A percentile compares a stretch with the other conserved stretches of the same genome.
Conservation (phyloP, 2,113 vertebrate species). For the Noturus placidus region DNA sequence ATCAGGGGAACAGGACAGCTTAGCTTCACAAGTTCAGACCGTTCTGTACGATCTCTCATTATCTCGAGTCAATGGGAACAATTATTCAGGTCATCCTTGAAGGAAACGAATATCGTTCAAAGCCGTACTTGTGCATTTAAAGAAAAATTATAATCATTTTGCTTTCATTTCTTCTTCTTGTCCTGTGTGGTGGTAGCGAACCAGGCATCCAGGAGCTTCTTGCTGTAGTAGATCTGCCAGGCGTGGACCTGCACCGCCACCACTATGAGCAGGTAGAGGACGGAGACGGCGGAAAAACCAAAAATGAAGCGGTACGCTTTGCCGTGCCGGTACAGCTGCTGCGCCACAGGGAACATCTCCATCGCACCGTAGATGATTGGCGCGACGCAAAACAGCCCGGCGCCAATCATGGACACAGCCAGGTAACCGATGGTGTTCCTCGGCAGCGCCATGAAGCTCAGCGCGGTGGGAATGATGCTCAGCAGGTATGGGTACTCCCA, state of each 20-base stretch:
- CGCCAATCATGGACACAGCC: conserved; percentile 95
- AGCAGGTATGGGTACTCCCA: conserved; percentile 96
- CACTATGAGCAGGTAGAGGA: conserved; percentile 91
- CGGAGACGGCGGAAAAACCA: conserved; percentile 84
- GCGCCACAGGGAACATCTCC: conserved; percentile 97
- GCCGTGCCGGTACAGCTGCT: conserved; percentile 93
- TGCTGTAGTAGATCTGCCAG: conserved; percentile 98
- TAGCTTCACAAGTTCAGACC: not conserved
- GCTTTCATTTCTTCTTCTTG: conserved; percentile 89
- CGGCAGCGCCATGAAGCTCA: conserved; percentile 88
- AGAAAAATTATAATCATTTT: no score
- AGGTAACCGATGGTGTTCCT: conserved; percentile 97
- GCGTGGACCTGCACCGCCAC: conserved; percentile 89
- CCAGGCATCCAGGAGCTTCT: conserved; percentile 96
- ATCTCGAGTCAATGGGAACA: not conserved
- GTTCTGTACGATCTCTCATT: not conserved
- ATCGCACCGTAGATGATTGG: conserved; percentile 92
- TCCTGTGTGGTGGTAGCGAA: conserved; percentile 92
- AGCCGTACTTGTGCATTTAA: not conserved
- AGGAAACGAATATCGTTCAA: not conserved
- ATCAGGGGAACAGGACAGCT: not conserved
- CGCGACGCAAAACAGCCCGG: conserved; percentile 88
- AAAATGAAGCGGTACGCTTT: conserved; percentile 95
- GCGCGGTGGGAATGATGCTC: conserved; percentile 83
- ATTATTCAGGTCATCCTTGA: not conserved